Evolutionary conservation across 2,888 invertebrate species (phyloP), one percentile per base, ranked within the genome.

Genomic region (Acleris emargana): DNA sequence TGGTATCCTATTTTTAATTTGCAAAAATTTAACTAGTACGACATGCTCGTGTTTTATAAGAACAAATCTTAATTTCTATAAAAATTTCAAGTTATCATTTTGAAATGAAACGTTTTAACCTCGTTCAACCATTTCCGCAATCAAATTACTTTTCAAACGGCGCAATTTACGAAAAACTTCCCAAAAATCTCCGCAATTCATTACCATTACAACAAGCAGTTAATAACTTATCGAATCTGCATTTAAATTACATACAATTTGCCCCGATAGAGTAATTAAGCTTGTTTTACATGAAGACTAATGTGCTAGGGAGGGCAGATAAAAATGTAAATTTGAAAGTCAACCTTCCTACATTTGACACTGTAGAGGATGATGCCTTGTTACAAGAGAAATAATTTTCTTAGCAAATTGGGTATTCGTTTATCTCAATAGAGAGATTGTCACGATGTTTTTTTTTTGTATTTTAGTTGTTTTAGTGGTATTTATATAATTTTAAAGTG

Each of bases 161-260:
- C 51, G 22, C 51, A 25, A 22, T 51, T 51, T 22, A 57, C 13
- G 38, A 45, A 55, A 55, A n/a, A 1, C 11, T n/a, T 17, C 43
- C 22, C 3, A 3, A 25, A 25, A 45, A 57, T 57, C 38, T 9
- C 13, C 38, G 38, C 38, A 38, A 13, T 38, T 38, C 45, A 62
- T 55, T 51, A 22, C 45, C 32, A 78, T 81, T 70, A 78, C 76
- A 80, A 80, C 80, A 77, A 74, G 72, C 74, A 76, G 77, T 75
- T 72, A 73, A 72, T 67, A 62, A 25, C 57, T 57, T 43, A n/a
- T 54, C n/a, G 43, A 57, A 89, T 89, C 89, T 83, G 83, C 88
- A 89, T 89, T 82, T 83, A 89, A 83, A 89, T 89, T 86, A 86
- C 84, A 80, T 76, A 84, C 81, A 83, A 87, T 87, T 82, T 80